Evolutionary conservation across 2,113 vertebrate genomes (phyloP), one percentile per base, ranked within the genome.

Genomic region (Psilopogon haemacephalus): DNA sequence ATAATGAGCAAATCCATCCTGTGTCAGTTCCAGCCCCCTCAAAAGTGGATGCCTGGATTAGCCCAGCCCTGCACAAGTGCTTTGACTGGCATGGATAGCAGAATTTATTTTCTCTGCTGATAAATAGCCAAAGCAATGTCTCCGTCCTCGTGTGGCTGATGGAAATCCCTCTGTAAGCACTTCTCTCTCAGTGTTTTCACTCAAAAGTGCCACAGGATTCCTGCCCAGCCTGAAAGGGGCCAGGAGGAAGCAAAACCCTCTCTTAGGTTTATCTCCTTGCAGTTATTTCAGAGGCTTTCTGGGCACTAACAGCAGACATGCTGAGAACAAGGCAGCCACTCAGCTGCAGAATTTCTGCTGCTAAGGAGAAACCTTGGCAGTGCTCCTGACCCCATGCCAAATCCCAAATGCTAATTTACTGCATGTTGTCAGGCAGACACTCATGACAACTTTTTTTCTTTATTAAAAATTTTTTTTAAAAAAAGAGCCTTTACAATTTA

Each of bases 1-100:
- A 86, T 72, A 91, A 93, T 60, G 89, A 94, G 58, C 42, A 84
- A 96, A 95, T 89, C 65, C 64, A 42, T 86, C 72, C 95, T 81
- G 78, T 95, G 74, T 95, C 83, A 54, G 46, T 48, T 94, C 84
- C 89, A 95, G 44, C 5, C 65, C 42, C 19, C 33, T 93, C 44
- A 87, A 94, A 93, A 1, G 6, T 33, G 90, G 60, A 89, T 94
- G 60, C 48, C 42, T 0, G 1, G 76, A 93, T 96, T 90, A 87
- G 90, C 52, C 55, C 37, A 87, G 52, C 10, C 50, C 33, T 0
- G 0, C 0, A 11, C 80, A 91, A 96, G 85, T 77, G 52, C 87
- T 76, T 80, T 72, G 71, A 82, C 74, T 90, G 87, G 95, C 85
- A 80, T 38, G 20, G 80, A 90, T 90, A 88, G 73, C 80, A 84